Base-by-base conservation (phyloP, 2,888 invertebrate species). In the Trachelus iudaicus region DNA sequence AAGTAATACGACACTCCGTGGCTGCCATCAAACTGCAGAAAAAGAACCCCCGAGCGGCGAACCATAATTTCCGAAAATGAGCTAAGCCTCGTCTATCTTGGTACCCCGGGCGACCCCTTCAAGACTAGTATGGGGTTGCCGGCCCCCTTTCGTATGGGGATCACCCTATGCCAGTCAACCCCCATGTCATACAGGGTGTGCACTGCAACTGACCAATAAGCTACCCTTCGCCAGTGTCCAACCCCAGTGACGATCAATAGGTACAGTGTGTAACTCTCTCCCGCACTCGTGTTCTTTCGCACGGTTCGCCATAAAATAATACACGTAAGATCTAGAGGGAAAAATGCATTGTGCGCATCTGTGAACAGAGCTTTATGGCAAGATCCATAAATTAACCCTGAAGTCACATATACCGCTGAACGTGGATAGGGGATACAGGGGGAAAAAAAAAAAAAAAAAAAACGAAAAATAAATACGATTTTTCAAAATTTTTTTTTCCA, bases 201-300 rank as follows among this genome's bases (percentile, higher is more conserved):
- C 87, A 85, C 86, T 85, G 86, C 89, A 88, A 90, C 89, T 90
- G 90, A 90, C 90, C 90, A 90, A 90, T 90, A 89, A 90, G 86
- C 88, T 87, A 87, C 84, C 87, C 85, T 85, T 82, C 85, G 84
- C 81, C 84, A 83, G 82, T 85, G 86, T 84, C 85, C 86, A 85
- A 82, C 83, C 85, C 85, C 77, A 84, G 83, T 80, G 78, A 82
- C 88, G 88, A 89, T 89, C 89, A 86, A 89, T 89, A 89, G 87
- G 83, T 84, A 85, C 86, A 83, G 82, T 85, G 84, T 83, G 81
- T 81, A 81, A 82, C 80, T 81, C 79, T 31, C 31, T 85, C 82
- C 79, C 75, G 79, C 73, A 30, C 69, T 33, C 69, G 31, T 69
- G 69, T 69, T 69, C 31, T 69, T 69, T 69, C 69, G 69, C 69